These are phyloP conservation scores for Drosophila sp. DNA, from an alignment of 1,140 invertebrate species.

Conservation along the genomic window DNA sequence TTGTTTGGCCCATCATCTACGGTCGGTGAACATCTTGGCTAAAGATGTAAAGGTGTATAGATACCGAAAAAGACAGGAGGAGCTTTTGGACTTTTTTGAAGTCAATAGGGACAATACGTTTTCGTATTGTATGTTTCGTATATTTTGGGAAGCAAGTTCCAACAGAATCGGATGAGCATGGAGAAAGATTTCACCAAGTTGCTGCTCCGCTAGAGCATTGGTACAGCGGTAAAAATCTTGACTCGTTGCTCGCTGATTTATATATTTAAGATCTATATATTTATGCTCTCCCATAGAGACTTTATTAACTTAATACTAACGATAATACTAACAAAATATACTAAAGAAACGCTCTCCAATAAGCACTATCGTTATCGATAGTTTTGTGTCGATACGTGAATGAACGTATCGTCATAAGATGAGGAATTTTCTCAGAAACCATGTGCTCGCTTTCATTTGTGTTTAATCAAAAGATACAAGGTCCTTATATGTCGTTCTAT, in stretches of 20 bases:
- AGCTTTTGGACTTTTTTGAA: neutral
- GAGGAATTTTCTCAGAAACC: too few species aligned
- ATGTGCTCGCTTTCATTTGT: too few species aligned
- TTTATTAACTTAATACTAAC: too few species aligned
- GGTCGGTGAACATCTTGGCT: neutral
- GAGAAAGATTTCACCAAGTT: constrained; percentile 1
- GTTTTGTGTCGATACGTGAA: too few species aligned
- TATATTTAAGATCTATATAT: too few species aligned
- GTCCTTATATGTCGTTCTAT: too few species aligned
- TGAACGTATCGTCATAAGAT: too few species aligned
- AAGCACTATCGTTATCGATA: too few species aligned
- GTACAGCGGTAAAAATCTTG: neutral
- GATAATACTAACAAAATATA: too few species aligned
- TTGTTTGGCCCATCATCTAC: neutral
- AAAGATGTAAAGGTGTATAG: neutral
- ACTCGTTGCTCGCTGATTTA: neutral
- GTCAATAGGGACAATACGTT: neutral
- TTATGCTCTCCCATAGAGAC: too few species aligned
- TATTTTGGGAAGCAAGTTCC: neutral
- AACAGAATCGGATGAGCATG: neutral
- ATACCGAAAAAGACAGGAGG: neutral
- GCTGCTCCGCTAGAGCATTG: neutral
- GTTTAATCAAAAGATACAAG: too few species aligned
- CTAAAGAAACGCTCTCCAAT: too few species aligned
- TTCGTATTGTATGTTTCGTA: neutral